These are phyloP conservation scores for Thymelicus sylvestris DNA, from an alignment of 2,888 invertebrate genomes.

Conservation along the genomic window DNA sequence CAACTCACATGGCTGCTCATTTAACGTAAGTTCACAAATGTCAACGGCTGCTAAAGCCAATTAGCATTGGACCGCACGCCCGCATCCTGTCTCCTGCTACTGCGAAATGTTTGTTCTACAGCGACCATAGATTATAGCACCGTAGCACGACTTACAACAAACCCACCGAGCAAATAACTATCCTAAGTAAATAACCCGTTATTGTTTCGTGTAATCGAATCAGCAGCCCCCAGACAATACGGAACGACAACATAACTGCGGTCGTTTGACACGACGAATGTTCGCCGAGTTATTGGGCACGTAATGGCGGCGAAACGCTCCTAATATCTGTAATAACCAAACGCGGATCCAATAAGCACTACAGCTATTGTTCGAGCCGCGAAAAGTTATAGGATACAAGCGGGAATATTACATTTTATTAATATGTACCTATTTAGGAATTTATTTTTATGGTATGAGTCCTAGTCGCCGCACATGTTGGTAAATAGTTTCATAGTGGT, in stretches of 20 bases:
- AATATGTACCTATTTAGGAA: neutral
- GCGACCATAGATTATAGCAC: too few species aligned
- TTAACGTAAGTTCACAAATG: too few species aligned
- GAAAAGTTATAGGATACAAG: constrained; percentile 19
- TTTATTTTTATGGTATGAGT: neutral
- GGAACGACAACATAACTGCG: constrained; percentile 16
- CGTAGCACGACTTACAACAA: neutral
- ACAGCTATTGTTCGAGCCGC: constrained; percentile 40
- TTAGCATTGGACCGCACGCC: too few species aligned
- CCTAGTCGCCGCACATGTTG: too few species aligned
- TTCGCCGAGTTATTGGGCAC: constrained; percentile 53
- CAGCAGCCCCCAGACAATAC: constrained; percentile 28
- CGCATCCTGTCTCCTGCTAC: neutral
- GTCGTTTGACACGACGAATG: constrained; percentile 30
- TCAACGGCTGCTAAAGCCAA: too few species aligned
- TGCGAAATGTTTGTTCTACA: too few species aligned
- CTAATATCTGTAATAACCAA: constrained; percentile 66
- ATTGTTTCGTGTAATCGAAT: constrained; percentile 31
- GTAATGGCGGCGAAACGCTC: constrained; percentile 56
- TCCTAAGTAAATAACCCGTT: constrained; percentile 21
- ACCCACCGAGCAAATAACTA: constrained; percentile 11
- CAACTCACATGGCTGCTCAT: too few species aligned
- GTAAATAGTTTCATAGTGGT: too few species aligned
- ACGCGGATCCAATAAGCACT: constrained; percentile 66
- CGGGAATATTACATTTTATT: neutral